Base-by-base conservation (phyloP, 2,888 invertebrate genomes). In the Glyphotaelius pellucidus region DNA sequence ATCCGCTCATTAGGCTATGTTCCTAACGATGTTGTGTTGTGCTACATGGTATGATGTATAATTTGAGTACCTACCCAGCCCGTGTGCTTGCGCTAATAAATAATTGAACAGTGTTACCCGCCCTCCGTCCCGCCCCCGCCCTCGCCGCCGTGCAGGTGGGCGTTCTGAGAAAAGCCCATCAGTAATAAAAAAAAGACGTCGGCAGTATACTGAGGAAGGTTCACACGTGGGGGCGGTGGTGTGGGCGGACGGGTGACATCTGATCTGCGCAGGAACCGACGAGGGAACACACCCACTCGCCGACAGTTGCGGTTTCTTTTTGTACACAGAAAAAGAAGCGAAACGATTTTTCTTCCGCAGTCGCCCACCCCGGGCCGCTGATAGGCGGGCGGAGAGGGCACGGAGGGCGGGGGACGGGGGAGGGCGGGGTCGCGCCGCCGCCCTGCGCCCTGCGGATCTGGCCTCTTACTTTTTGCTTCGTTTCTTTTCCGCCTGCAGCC, bases 291-390 rank as follows among this genome's bases (percentile, higher is more conserved):
- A 38, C 92, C 91, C 93, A 80, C 90, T 90, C 91, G 90, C 90
- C 91, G 81, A 92, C 91, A 91, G 90, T 90, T 90, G 92, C 92
- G 93, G 93, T 92, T 93, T 93, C 93, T 92, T 92, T 93, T 92
- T 89, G 83, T 67, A 38, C 80, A 87, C 90, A 92, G 67, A 91
- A 92, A 92, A 93, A 92, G 93, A 92, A 94, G 94, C 95, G 94
- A 94, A 81, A 94, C 95, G 95, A 96, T 96, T 96, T 96, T 96
- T 96, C 96, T 96, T 95, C 95, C 95, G 95, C 81, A 80, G 83
- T 80, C 84, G 92, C 88, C 90, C 92, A 90, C 92, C 90, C 94
- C 94, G 94, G 94, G 94, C 95, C 95, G 95, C 95, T 94, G 95
- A 95, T 95, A 95, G 94, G 95, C 95, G 95, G 95, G 95, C 95